Evolutionary conservation across 1,140 invertebrate genomes (phyloP), one percentile per base, ranked within the genome.

Genomic region (Ceratina calcarata): DNA sequence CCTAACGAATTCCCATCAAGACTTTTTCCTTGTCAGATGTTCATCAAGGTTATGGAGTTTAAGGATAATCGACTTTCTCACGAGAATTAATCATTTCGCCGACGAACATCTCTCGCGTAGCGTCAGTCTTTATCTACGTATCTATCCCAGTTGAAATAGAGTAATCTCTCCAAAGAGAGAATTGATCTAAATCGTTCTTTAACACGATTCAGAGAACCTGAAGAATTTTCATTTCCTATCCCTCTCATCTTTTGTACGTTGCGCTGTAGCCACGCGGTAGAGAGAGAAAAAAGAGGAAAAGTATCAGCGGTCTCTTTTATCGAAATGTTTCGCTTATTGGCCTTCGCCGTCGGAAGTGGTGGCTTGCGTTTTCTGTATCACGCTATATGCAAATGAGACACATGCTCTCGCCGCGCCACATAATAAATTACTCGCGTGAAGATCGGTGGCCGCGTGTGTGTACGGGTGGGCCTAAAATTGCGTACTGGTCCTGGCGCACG

Each of bases 361-460:
- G 67, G 68, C 57, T 70, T 73, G 80, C 65, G 68, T 84, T 82
- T 83, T 88, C 76, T 80, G 81, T 87, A 89, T 86, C 90, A 91
- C 89, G 90, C 89, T 87, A 89, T 88, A 91, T 91, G 90, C 87
- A 89, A 91, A 91, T 91, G 78, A 84, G 82, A 90, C 90, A 91
- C 89, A 86, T 91, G 90, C 81, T 79, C 88, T 86, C 86, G 72
- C 74, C 78, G 81, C 82, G 80, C 78, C 82, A 83, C 80, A 84
- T 89, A 89, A 90, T 90, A 90, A 90, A 90, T 90, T 90, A 87
- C 85, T 80, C 68, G 73, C 71, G 69, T 57, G 22, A 69, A 55
- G 24, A 64, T 49, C 6, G 51, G 0, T 13, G 13, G 8, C 37
- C 37, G 37, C 37, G 37, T 45, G 37, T 45, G 32, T 55, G 62